These are phyloP conservation scores for Sebastes taczanowskii DNA, from an alignment of 2,797 vertebrate species.

Conservation along the genomic window DNA sequence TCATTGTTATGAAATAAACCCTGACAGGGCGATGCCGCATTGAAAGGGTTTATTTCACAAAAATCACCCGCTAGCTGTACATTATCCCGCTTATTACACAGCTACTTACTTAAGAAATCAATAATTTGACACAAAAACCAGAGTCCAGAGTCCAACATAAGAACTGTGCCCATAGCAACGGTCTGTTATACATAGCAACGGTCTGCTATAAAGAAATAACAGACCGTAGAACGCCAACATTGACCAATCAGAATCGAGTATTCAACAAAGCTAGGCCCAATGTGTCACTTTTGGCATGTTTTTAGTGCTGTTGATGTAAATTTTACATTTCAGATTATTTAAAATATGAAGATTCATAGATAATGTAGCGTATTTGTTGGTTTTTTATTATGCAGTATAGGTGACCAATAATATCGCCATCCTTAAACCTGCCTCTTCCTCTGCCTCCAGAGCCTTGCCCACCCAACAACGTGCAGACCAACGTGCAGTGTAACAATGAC, in stretches of 20 bases:
- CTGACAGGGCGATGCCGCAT: too few species aligned
- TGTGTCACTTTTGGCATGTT: neutral
- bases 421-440: neutral
- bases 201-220: too few species aligned
- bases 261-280: neutral
- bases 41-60: too few species aligned
- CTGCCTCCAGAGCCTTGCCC: slow-evolving; percentile 81
- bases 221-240: accelerated
- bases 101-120: too few species aligned
- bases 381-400: neutral
- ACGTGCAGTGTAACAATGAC: slow-evolving; percentile 46
- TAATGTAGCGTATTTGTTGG: neutral
- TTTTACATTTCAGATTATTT: neutral
- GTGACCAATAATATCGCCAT: neutral
- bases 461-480: slow-evolving; percentile 68
- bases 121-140: too few species aligned
- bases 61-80: too few species aligned
- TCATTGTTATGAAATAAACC: too few species aligned
- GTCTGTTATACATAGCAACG: too few species aligned
- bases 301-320: neutral
- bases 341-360: neutral
- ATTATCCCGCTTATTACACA: too few species aligned
- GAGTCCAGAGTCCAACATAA: too few species aligned
- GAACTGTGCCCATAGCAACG: too few species aligned
- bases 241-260: too few species aligned